A percentile compares a stretch with the other conserved stretches of the same genome.
phyloP scores from a whole-genome alignment of 2,113 vertebrate genomes.

The Lanius collurio region DNA sequence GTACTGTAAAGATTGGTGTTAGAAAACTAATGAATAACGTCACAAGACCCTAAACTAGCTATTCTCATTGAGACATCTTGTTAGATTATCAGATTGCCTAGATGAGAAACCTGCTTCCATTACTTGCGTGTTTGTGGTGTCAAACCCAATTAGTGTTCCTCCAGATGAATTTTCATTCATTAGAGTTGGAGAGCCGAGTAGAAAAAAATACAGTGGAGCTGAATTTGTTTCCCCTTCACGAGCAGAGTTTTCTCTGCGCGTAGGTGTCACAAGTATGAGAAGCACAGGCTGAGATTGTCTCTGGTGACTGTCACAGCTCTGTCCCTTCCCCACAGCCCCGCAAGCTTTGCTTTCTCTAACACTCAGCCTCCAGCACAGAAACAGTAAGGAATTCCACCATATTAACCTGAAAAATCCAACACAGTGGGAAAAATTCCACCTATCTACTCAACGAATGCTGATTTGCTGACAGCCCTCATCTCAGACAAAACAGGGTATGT shows the following conservation, averaged over 20 bases:
- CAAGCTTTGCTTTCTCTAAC: background rate
- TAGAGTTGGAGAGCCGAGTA: background rate
- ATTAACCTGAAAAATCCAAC: background rate
- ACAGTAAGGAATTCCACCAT: background rate
- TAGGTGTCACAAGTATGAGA: background rate
- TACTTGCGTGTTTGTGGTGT: slow-evolving; percentile 14
- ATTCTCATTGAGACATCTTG: slow-evolving; percentile 49
- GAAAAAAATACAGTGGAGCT: background rate
- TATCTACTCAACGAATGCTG: background rate
- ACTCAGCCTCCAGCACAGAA: background rate
- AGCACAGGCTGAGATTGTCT: background rate
- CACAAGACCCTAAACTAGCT: slow-evolving; percentile 54
- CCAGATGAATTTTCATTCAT: slow-evolving; percentile 39
- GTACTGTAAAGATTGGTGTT: slow-evolving; percentile 22
- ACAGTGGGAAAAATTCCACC: background rate
- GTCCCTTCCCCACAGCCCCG: background rate
- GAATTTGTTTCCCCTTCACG: background rate
- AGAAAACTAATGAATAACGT: slow-evolving; percentile 58
- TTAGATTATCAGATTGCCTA: slow-evolving; percentile 39
- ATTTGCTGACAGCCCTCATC: background rate
- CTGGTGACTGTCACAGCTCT: background rate
- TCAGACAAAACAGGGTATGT: background rate
- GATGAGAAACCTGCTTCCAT: slow-evolving; percentile 52
- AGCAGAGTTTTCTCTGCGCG: background rate
- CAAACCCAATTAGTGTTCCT: slow-evolving; percentile 19